Conservation (phyloP, 2,888 invertebrate genomes). For the Diploptera punctata region DNA sequence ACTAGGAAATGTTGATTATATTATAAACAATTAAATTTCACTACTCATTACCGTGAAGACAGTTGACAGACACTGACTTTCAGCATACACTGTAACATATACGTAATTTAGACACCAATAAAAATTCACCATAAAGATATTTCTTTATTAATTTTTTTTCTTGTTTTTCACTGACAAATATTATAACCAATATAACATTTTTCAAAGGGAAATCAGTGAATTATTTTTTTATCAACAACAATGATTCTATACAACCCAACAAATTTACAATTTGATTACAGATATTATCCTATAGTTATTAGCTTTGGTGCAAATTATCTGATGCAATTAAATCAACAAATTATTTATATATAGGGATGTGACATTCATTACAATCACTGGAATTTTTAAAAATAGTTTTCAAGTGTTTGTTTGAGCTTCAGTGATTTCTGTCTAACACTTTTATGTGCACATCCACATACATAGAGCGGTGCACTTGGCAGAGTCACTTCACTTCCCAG, state of each 20-base stretch:
- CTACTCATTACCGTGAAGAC: too few relatives aligned
- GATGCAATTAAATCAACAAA: constrained; percentile 9
- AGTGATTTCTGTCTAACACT: not conserved
- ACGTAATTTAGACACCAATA: too few relatives aligned
- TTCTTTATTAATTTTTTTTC: constrained; percentile 37
- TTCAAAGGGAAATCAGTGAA: not conserved
- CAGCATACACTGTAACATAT: too few relatives aligned
- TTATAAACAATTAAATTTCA: too few relatives aligned
- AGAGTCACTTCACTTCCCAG: too few relatives aligned
- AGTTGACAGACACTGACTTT: too few relatives aligned
- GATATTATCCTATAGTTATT: constrained; percentile 5
- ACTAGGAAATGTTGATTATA: too few relatives aligned
- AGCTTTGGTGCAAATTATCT: constrained; percentile 18
- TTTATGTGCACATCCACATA: not conserved
- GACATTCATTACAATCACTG: too few relatives aligned
- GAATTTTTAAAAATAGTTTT: too few relatives aligned
- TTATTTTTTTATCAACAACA: constrained; percentile 28
- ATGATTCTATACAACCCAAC: constrained; percentile 28
- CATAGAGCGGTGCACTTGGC: not conserved
- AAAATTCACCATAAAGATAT: too few relatives aligned
- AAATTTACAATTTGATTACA: constrained; percentile 25
- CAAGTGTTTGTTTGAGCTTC: constrained; percentile 25
- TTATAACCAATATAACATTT: constrained; percentile 38
- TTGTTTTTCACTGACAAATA: constrained; percentile 39
- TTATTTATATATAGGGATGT: not conserved